These are phyloP conservation scores for Sarcophaga peregrina DNA, from an alignment of 1,140 invertebrate species.

Conservation along the genomic window DNA sequence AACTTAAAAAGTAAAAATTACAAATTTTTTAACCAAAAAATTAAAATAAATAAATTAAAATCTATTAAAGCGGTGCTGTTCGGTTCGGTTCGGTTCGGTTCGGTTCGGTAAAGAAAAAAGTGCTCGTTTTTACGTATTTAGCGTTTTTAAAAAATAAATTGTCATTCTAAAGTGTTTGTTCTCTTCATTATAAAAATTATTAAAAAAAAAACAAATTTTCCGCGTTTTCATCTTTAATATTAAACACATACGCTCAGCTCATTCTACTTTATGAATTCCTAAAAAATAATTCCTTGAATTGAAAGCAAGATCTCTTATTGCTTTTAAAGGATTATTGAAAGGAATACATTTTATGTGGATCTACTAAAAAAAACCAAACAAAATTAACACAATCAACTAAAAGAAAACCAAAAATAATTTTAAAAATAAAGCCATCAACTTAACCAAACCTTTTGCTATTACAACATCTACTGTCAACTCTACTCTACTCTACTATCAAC, in stretches of 20 bases:
- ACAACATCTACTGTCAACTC: no score
- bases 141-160: background rate
- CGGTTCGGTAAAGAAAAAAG: background rate
- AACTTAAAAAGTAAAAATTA: background rate
- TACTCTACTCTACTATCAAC: no score
- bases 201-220: no score
- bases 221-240: background rate
- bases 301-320: background rate
- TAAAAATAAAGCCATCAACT: no score
- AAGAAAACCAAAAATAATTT: background rate
- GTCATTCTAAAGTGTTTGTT: background rate
- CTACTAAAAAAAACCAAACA: background rate
- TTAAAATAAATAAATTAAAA: no score
- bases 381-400: background rate
- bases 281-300: background rate
- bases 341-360: slow-evolving; percentile 27
- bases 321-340: background rate
- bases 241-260: background rate
- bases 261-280: slow-evolving; percentile 24
- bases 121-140: background rate
- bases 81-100: background rate
- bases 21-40: background rate
- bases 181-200: no score
- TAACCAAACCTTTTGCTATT: no score
- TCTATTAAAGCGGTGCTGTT: background rate